Evolutionary conservation across 2,113 vertebrate genomes (phyloP).

Genomic region (Crocuta crocuta): DNA sequence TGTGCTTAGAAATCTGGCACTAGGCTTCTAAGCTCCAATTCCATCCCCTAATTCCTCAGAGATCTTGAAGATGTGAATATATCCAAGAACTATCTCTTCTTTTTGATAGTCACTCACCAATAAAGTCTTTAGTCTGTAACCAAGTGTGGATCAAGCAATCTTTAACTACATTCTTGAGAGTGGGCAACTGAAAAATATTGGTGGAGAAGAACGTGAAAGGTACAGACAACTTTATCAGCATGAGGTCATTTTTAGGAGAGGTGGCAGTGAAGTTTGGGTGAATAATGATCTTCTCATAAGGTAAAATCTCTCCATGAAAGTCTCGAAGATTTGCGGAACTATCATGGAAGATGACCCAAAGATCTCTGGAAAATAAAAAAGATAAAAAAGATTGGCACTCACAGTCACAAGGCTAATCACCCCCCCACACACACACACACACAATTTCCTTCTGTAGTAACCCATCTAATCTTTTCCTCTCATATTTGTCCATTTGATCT

Average conservation of each 20-base stretch:
- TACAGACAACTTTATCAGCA: conserved; percentile 57
- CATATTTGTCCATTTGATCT: not conserved
- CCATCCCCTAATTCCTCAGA: not conserved
- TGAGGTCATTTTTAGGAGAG: conserved; percentile 49
- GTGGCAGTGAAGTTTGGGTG: conserved; percentile 47
- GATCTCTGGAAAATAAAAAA: conserved; percentile 29
- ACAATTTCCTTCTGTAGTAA: not conserved
- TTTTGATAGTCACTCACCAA: conserved; percentile 36
- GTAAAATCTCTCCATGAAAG: not conserved
- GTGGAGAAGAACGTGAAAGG: not conserved
- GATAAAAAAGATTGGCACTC: not conserved
- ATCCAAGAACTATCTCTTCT: not conserved
- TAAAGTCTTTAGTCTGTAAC: not conserved
- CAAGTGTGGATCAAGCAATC: conserved; percentile 42
- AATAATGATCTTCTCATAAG: conserved; percentile 46
- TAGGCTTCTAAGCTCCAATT: not conserved
- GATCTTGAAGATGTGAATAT: not conserved
- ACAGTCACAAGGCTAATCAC: not conserved
- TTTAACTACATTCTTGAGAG: not conserved
- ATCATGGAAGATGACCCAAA: conserved; percentile 23
- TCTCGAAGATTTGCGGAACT: not conserved
- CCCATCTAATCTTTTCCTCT: not conserved
- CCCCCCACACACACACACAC: not conserved
- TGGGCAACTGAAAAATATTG: not conserved
- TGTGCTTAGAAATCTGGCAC: not conserved